Base-by-base conservation (phyloP, 2,888 invertebrate species). In the Hemithea aestivaria region DNA sequence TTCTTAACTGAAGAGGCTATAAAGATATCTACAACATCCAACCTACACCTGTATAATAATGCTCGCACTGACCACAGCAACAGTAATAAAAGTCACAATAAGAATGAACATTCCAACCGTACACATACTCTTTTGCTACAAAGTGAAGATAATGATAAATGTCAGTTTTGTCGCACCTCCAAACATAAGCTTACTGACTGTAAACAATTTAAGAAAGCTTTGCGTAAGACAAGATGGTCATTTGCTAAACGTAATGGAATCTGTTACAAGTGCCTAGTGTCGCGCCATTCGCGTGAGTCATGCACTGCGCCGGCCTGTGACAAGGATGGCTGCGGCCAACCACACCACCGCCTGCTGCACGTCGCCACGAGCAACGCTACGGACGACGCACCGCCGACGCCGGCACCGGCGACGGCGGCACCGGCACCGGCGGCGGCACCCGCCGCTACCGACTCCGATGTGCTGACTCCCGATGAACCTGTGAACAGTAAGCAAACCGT, bases 251-350 rank as follows among this genome's bases (percentile, higher is more conserved):
- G 43, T 1, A 2, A 29, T 10, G 28, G 43, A 0, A 6, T 54
- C 1, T 56, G 54, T 22, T 55, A 35, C 16, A 52, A 52, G 10
- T 57, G 53, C 32, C 11, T 57, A 10, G 2, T 39, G 9, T 35
- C 46, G 1, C 42, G 35, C 2, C 56, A 57, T 27, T 27, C 38
- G 5, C 32, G 45, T 6, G 40, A 46, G 2, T 37, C 31, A 1
- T 56, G 56, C 10, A 12, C 51, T 0, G 55, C 55, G 4, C 41
- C 51, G 1, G 41, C 7, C 0, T 57, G 55, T 20, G 50, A 55
- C 9, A 33, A 10, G 6, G 48, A 53, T n/a, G 16, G 16, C 5
- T 16, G 16, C 16, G 16, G 16, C 2, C 27, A 28, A 29, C 20
- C 21, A 1, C 28, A 29, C n/a, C 28, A 29, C 9, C 20, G 8